A percentile compares a stretch with the other conserved stretches of the same genome.
Evolutionary conservation across 2,113 vertebrate genomes (phyloP).

Genomic region (Morone saxatilis): DNA sequence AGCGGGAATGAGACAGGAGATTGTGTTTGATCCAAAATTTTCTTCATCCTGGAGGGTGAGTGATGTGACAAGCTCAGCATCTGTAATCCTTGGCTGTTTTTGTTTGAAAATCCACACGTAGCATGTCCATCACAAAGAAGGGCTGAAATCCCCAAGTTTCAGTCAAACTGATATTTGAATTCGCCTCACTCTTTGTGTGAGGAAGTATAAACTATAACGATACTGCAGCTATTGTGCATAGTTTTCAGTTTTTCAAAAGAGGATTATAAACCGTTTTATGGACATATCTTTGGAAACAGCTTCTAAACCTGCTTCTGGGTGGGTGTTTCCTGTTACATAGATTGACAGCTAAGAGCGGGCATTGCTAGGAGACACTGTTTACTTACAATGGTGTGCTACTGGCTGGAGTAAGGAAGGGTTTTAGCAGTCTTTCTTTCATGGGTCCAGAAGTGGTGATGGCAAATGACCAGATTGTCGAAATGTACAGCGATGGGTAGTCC

Average conservation of each 20-base stretch:
- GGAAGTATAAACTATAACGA: not conserved
- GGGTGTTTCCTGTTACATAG: not conserved
- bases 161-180: slow-evolving; percentile 27
- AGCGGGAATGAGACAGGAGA: slow-evolving; percentile 47
- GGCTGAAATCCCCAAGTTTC: slow-evolving; percentile 40
- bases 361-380: slow-evolving; percentile 15
- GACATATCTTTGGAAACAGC: slow-evolving; percentile 16
- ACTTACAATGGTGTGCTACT: not conserved
- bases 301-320: not conserved
- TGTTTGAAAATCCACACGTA: slow-evolving; percentile 55
- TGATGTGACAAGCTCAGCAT: slow-evolving; percentile 67
- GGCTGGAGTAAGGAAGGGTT: not conserved
- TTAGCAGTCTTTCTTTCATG: too few species aligned
- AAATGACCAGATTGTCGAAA: too few species aligned
- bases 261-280: not conserved
- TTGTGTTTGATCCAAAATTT: slow-evolving; percentile 57
- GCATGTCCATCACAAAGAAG: slow-evolving; percentile 60
- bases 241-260: not conserved
- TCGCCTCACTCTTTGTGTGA: slow-evolving; percentile 7
- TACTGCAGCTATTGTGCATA: not conserved
- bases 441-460: too few species aligned
- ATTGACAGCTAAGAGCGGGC: not conserved
- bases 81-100: slow-evolving; percentile 72
- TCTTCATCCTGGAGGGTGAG: slow-evolving; percentile 56
- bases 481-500: too few species aligned